Conservation (phyloP, 2,888 invertebrate genomes). For the Cephus spinipes region DNA sequence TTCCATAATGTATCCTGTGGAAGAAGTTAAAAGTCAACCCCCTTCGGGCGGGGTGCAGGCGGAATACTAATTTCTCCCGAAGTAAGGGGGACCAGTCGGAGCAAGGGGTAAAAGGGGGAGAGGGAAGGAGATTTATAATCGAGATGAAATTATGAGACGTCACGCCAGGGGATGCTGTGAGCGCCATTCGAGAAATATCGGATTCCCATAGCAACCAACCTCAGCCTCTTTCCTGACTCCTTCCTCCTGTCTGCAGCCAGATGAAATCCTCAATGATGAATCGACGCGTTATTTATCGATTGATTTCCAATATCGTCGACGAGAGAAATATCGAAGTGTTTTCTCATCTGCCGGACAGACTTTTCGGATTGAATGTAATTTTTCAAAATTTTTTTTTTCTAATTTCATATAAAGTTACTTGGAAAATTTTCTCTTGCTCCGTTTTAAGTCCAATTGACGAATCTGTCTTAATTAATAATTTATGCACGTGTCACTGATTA, state of each 20-base stretch:
- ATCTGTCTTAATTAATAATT: background rate
- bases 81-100: background rate
- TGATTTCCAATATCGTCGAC: background rate
- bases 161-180: background rate
- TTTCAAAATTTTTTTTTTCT: background rate
- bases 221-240: background rate
- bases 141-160: background rate
- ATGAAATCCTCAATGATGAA: background rate
- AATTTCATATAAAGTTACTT: too few relatives aligned
- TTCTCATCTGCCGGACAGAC: background rate
- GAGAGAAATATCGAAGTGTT: background rate
- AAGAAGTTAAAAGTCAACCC: background rate
- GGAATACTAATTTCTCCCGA: background rate
- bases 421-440: too few relatives aligned
- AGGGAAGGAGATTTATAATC: background rate
- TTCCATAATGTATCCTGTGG: background rate
- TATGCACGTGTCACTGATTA: background rate
- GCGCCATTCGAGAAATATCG: background rate
- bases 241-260: background rate
- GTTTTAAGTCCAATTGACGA: background rate
- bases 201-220: background rate
- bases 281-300: background rate
- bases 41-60: background rate
- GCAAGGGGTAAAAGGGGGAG: background rate
- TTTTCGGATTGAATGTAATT: background rate